Evolutionary conservation across 2,113 vertebrate genomes (phyloP).

Genomic region (Coracopsis vasa): DNA sequence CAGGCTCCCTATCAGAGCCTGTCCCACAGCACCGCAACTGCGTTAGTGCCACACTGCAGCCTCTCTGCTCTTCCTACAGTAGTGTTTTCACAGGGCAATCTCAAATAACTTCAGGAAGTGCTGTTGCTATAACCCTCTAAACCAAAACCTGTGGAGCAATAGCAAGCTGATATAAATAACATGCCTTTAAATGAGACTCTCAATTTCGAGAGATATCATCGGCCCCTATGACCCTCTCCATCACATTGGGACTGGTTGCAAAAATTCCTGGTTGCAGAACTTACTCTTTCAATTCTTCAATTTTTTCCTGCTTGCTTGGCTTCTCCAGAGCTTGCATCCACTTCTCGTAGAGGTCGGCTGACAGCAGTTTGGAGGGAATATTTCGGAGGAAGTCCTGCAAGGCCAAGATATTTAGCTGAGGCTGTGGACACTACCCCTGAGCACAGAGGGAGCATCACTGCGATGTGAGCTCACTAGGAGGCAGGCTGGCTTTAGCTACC

Average conservation of each 20-base stretch:
- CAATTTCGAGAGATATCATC: fast-evolving
- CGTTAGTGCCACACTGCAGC: not conserved
- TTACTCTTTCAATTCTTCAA: constrained; percentile 82
- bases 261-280: constrained; percentile 70
- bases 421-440: not conserved
- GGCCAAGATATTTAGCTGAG: not conserved
- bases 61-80: not conserved
- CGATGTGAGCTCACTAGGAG: not conserved
- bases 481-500: not conserved
- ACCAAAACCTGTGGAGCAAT: not conserved
- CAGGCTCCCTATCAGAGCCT: not conserved
- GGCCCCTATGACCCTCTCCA: not conserved
- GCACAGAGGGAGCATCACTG: not conserved
- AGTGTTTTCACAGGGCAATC: not conserved
- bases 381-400: constrained; percentile 90
- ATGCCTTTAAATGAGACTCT: not conserved
- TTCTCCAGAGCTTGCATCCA: constrained; percentile 87
- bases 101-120: not conserved
- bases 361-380: constrained; percentile 88
- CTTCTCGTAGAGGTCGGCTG: constrained; percentile 78
- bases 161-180: not conserved
- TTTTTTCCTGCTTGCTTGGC: constrained; percentile 70
- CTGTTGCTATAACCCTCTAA: not conserved
- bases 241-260: not conserved
- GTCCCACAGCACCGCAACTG: not conserved